A percentile compares a stretch with the other conserved stretches of the same genome.
These are phyloP conservation scores for Actenoides lindsayi DNA, from an alignment of 2,113 vertebrate species.

Conservation along the genomic window DNA sequence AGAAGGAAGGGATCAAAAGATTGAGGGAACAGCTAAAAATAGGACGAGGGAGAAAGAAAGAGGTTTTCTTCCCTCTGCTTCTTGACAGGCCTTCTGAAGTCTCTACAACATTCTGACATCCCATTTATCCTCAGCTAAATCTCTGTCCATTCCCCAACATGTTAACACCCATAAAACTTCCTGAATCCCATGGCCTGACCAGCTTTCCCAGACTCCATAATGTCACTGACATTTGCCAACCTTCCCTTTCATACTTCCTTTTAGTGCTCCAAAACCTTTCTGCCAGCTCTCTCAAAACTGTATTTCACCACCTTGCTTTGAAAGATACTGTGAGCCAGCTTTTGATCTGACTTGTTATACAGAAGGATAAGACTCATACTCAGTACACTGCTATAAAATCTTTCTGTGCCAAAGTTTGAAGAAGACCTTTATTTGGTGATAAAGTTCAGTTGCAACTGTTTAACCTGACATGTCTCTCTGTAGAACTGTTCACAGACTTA, in stretches of 20 bases:
- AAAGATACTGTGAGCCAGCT: not conserved
- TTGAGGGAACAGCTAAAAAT: not conserved
- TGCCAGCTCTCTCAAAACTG: not conserved
- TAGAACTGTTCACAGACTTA: not conserved
- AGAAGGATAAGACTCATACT: not conserved
- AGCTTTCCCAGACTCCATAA: not conserved
- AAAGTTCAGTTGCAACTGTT: not conserved
- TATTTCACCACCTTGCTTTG: not conserved
- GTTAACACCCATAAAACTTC: not conserved
- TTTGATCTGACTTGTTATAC: not conserved
- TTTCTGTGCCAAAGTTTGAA: not conserved
- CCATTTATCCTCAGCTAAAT: not conserved
- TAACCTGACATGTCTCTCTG: not conserved
- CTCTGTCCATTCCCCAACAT: not conserved
- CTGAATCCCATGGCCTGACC: not conserved
- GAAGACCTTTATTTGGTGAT: not conserved
- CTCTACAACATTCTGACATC: not conserved
- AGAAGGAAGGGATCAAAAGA: not conserved
- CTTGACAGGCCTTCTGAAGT: not conserved
- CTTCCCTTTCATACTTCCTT: not conserved
- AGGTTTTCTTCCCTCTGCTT: not conserved
- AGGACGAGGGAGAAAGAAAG: not conserved
- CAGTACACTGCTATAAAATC: not conserved
- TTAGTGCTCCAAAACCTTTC: not conserved
- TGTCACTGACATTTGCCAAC: not conserved